Evolutionary conservation across 2,113 vertebrate species (phyloP).

Genomic region (Chinchilla lanigera): DNA sequence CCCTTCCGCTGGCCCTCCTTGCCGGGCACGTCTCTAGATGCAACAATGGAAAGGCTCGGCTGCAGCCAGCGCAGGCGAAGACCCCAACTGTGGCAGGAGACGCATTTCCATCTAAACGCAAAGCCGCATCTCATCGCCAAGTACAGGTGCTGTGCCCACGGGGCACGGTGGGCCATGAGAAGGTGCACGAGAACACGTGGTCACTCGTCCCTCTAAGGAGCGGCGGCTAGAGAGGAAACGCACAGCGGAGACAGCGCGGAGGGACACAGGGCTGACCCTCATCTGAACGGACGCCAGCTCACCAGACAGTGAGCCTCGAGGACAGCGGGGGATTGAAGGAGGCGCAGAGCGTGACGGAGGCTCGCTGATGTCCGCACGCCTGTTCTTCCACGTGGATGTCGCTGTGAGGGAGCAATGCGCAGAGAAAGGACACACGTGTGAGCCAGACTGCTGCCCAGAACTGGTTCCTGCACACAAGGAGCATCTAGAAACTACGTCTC

Average conservation of each 20-base stretch:
- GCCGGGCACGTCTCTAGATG: conserved; percentile 31
- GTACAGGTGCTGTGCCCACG: not conserved
- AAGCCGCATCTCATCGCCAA: not conserved
- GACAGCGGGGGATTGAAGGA: not conserved
- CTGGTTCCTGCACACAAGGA: not conserved
- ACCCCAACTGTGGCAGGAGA: not conserved
- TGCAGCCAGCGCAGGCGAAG: not conserved
- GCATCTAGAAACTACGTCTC: not conserved
- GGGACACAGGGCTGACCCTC: not conserved
- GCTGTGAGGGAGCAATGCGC: not conserved
- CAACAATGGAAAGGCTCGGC: not conserved
- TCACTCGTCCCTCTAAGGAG: not conserved
- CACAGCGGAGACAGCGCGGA: not conserved
- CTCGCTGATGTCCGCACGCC: too few species aligned
- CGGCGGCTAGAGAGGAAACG: not conserved
- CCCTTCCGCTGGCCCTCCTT: not conserved
- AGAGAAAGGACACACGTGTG: not conserved
- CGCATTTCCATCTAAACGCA: not conserved
- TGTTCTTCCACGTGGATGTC: not conserved
- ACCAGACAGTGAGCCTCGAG: not conserved
- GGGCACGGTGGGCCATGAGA: not conserved
- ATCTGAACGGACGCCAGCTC: not conserved
- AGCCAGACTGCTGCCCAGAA: not conserved
- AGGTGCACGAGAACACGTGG: not conserved
- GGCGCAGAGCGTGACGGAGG: not conserved